Evolutionary conservation across 2,797 vertebrate genomes (phyloP).

Genomic region (Mareca strepera): DNA sequence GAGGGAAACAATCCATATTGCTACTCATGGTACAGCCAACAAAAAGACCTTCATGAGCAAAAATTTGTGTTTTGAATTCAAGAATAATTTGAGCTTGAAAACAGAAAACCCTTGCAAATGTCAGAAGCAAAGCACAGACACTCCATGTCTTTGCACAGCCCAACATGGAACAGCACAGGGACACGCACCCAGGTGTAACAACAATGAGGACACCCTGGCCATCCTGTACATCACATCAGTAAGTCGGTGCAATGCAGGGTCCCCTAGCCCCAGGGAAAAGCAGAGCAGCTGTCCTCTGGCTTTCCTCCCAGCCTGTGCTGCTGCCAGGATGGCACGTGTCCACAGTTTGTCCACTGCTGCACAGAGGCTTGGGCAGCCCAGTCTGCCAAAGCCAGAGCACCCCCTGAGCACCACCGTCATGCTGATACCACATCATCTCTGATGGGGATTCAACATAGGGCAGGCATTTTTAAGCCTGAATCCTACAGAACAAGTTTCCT

Average conservation of each 20-base stretch:
- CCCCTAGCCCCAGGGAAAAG: background rate
- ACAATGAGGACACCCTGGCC: background rate
- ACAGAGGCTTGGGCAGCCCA: background rate
- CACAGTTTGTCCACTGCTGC: background rate
- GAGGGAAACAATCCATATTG: background rate
- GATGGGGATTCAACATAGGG: background rate
- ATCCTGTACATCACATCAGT: background rate
- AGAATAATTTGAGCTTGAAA: background rate
- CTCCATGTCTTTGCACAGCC: background rate
- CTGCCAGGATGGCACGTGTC: background rate
- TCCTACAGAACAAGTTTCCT: background rate
- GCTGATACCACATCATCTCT: background rate
- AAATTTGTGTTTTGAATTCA: background rate
- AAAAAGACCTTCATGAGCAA: background rate
- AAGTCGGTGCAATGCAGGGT: background rate
- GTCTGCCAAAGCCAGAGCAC: background rate
- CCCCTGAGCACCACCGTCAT: background rate
- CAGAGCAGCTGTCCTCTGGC: background rate
- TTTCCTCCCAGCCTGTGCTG: background rate
- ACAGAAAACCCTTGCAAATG: background rate
- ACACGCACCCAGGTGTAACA: background rate
- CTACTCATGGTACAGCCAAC: background rate
- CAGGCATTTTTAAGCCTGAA: background rate
- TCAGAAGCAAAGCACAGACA: background rate
- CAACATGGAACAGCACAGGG: background rate